Base-by-base conservation (phyloP, 2,888 invertebrate species). In the Diplolepis rosae region DNA sequence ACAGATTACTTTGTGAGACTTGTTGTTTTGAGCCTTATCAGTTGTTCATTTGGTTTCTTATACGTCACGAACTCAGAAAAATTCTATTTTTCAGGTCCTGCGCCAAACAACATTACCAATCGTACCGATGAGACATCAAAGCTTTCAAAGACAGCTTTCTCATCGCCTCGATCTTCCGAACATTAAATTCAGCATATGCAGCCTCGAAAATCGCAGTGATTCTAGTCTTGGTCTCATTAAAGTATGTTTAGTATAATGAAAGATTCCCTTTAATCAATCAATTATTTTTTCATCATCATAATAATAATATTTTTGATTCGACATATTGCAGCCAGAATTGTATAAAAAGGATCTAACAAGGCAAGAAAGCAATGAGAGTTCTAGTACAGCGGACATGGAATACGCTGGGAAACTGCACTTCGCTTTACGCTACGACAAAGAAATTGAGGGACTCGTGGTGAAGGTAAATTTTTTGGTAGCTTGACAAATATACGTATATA, bases 41-140 rank as follows among this genome's bases (percentile, higher is more conserved):
- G n/a, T n/a, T n/a, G n/a, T n/a, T n/a, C n/a, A n/a, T n/a, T n/a
- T n/a, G n/a, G n/a, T n/a, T n/a, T n/a, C n/a, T n/a, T n/a, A n/a
- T n/a, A n/a, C n/a, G n/a, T n/a, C n/a, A n/a, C n/a, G n/a, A n/a
- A n/a, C n/a, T n/a, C n/a, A n/a, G n/a, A n/a, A n/a, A n/a, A n/a
- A n/a, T n/a, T n/a, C n/a, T n/a, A n/a, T n/a, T n/a, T n/a, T 82
- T 68, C 87, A 94, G 93, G 94, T 95, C n/a, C 89, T 95, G 15
- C 92, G 95, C 7, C 95, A 95, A 89, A 95, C 95, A 0, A 95
- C 95, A 1, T 89, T 95, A 30, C 95, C 95, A 1, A 94, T 94
- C 65, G 95, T 95, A 4, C 95, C 95, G 5, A 94, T 94, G 52
- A 91, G 95, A 28, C 95, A 95, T 87, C 95, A 94, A 86, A 93